These are phyloP conservation scores for Ericerus pela DNA, from an alignment of 1,140 invertebrate genomes.

Conservation along the genomic window DNA sequence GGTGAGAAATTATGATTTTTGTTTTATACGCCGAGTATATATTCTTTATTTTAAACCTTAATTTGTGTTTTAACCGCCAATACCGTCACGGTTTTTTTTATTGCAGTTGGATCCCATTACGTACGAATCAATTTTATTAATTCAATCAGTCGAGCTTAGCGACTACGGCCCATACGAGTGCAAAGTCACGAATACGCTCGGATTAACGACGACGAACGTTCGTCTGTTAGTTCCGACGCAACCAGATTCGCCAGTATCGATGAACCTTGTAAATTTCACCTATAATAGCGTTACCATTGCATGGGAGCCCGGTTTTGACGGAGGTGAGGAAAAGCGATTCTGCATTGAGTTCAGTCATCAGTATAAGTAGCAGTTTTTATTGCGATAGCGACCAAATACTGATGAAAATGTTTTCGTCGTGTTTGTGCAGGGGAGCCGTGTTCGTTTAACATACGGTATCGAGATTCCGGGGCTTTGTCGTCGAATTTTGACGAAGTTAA, in stretches of 20 bases:
- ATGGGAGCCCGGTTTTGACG: conserved; percentile 91
- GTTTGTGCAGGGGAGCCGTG: conserved; percentile 27
- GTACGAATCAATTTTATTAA: conserved; percentile 61
- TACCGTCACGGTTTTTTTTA: not conserved
- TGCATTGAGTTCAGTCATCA: not conserved
- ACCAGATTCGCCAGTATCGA: conserved; percentile 64
- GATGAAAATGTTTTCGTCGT: not conserved
- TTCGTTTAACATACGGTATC: conserved; percentile 18
- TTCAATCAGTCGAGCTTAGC: conserved; percentile 58
- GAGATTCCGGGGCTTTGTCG: too few species aligned
- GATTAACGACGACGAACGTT: conserved; percentile 57
- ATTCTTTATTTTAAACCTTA: not conserved
- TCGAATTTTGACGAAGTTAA: too few species aligned
- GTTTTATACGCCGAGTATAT: not conserved
- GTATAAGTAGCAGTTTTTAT: not conserved
- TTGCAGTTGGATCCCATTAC: conserved; percentile 43
- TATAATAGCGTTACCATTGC: conserved; percentile 70
- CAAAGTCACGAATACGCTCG: conserved; percentile 71
- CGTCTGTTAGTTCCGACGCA: conserved; percentile 67
- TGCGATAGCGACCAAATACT: not conserved
- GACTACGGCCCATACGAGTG: conserved; percentile 89
- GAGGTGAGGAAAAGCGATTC: conserved; percentile 44
- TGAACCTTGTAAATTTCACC: conserved; percentile 72
- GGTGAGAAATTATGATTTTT: not conserved
- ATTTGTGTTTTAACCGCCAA: not conserved